These are phyloP conservation scores for Cepaea hortensis DNA, from an alignment of 2,888 invertebrate genomes.

Conservation along the genomic window DNA sequence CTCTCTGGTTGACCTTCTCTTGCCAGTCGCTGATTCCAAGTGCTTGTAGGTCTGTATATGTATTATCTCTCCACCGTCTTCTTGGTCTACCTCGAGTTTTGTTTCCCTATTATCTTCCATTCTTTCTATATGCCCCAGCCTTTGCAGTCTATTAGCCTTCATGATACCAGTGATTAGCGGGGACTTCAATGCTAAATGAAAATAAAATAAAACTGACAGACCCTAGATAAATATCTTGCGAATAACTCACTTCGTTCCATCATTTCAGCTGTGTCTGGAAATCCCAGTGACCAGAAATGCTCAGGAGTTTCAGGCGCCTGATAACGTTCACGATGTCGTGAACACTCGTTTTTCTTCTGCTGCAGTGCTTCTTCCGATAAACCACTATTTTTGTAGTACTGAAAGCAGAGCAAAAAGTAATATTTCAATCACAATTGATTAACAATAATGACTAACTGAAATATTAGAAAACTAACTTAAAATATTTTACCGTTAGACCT, in stretches of 20 bases:
- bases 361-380: conserved; percentile 66
- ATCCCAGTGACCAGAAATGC: conserved; percentile 75
- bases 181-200: no score
- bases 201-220: background rate
- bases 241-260: conserved; percentile 29
- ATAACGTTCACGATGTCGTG: conserved; percentile 72
- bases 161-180: no score
- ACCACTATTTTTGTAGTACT: conserved; percentile 71
- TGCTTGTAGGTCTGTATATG: no score
- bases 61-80: no score
- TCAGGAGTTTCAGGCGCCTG: conserved; percentile 73
- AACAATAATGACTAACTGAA: background rate
- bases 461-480: background rate
- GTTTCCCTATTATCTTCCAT: no score
- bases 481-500: background rate
- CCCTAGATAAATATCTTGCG: background rate
- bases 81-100: no score
- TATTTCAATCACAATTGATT: background rate
- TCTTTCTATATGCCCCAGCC: no score
- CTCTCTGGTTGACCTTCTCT: no score
- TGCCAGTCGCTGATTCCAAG: no score
- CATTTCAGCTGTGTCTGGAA: conserved; percentile 69
- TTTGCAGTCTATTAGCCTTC: no score
- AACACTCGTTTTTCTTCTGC: conserved; percentile 68
- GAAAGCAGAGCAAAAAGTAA: conserved; percentile 36